Evolutionary conservation across 1,140 invertebrate species (phyloP).

Genomic region (Brachionus rubens): DNA sequence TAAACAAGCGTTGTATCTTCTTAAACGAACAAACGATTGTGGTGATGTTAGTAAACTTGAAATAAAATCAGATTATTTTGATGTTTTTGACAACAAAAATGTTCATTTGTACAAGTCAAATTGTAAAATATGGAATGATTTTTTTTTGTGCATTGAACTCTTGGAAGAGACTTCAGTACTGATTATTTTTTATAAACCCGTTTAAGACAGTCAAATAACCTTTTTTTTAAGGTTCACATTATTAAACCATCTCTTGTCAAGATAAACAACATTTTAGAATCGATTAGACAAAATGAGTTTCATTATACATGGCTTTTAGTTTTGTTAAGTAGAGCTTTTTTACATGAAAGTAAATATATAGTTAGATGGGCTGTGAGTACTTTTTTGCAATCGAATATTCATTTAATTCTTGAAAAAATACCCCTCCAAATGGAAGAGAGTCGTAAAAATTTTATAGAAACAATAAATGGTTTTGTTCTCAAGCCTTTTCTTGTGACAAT

Average conservation of each 20-base stretch:
- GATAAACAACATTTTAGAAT: neutral
- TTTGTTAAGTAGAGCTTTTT: conserved; percentile 17
- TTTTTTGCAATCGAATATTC: conserved; percentile 23
- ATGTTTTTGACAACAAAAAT: neutral
- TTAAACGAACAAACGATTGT: conserved; percentile 42
- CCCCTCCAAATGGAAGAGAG: neutral
- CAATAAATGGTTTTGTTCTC: neutral
- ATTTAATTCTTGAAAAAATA: neutral
- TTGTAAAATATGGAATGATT: conserved; percentile 26
- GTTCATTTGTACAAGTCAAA: conserved; percentile 14
- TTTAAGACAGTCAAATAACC: neutral
- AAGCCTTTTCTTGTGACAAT: conserved; percentile 1
- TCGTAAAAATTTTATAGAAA: neutral
- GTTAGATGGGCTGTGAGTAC: conserved; percentile 25
- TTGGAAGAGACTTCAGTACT: conserved; percentile 39
- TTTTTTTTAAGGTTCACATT: conserved; percentile 6
- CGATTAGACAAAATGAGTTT: conserved; percentile 18
- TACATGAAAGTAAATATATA: conserved; percentile 35
- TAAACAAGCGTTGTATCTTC: conserved; percentile 39
- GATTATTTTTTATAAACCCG: neutral
- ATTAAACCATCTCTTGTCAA: conserved; percentile 1
- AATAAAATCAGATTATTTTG: conserved; percentile 2
- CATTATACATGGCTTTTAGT: conserved; percentile 29
- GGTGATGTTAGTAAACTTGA: conserved; percentile 5
- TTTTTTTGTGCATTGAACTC: conserved; percentile 37